Conservation (phyloP, 2,113 vertebrate genomes). For the Epinephelus moara region DNA sequence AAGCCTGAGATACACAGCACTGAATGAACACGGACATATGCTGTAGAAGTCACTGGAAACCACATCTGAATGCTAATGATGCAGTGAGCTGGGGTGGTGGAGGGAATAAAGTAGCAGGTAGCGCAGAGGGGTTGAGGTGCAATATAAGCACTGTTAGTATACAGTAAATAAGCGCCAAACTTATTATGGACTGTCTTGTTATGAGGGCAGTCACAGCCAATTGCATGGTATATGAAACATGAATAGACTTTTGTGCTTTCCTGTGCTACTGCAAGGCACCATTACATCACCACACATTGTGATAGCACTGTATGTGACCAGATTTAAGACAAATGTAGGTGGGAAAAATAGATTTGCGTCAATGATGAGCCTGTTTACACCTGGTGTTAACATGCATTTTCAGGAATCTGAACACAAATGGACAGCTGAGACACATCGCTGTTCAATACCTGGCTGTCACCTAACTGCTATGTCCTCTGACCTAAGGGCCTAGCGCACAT, state of each 20-base stretch:
- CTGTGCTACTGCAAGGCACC: neutral
- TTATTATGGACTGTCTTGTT: neutral
- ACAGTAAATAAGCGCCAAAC: neutral
- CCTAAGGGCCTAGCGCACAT: no score
- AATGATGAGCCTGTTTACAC: neutral
- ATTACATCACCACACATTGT: neutral
- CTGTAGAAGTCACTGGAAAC: slow-evolving; percentile 5
- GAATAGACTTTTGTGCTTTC: neutral
- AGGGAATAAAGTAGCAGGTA: neutral
- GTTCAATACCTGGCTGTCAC: no score
- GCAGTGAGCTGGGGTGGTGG: neutral
- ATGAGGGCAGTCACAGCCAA: neutral
- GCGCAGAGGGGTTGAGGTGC: neutral
- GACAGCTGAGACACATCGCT: no score
- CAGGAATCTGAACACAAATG: no score
- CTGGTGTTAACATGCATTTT: no score
- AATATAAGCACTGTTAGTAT: neutral
- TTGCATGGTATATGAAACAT: neutral
- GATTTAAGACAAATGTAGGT: neutral
- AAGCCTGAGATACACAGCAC: neutral
- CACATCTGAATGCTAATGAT: slow-evolving; percentile 19
- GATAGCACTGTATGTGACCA: neutral
- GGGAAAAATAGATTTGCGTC: neutral
- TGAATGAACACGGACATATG: neutral
- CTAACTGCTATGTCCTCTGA: no score